phyloP scores from a whole-genome alignment of 2,888 invertebrate species.

The Drosophila neoperkinsi region DNA sequence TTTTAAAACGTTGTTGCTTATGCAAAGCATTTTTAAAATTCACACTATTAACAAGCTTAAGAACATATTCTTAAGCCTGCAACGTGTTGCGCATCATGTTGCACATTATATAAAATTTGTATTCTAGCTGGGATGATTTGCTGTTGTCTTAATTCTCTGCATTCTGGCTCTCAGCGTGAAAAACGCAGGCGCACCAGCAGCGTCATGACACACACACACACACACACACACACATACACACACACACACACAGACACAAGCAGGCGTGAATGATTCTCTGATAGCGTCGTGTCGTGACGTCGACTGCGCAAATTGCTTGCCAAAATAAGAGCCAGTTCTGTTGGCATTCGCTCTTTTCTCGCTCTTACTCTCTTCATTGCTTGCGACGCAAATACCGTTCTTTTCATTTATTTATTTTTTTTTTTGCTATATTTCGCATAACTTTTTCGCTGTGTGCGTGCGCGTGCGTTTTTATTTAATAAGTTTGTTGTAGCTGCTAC shows the following conservation, averaged over 20 bases:
- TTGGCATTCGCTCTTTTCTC: slow-evolving; percentile 22
- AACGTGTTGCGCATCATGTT: neutral
- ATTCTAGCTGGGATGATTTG: neutral
- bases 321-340: slow-evolving; percentile 30
- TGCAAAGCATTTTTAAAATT: neutral
- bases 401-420: slow-evolving; percentile 48
- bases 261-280: slow-evolving; percentile 24
- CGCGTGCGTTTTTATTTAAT: slow-evolving; percentile 82
- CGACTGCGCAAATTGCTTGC: slow-evolving; percentile 40
- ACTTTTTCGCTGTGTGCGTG: slow-evolving; percentile 59
- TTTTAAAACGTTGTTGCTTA: neutral
- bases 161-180: neutral
- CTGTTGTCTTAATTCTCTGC: slow-evolving; percentile 23
- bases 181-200: slow-evolving; percentile 53
- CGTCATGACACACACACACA: neutral
- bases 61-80: neutral
- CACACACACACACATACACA: slow-evolving; percentile 2
- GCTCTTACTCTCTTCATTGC: slow-evolving; percentile 38
- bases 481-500: slow-evolving; percentile 73
- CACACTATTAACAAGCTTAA: neutral
- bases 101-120: neutral
- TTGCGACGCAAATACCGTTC: slow-evolving; percentile 80
- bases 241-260: slow-evolving; percentile 11
- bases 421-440: slow-evolving; percentile 69
- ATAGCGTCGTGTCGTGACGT: slow-evolving; percentile 26